Base-by-base conservation (phyloP, 2,888 invertebrate species). In the Harpalus rubripes region DNA sequence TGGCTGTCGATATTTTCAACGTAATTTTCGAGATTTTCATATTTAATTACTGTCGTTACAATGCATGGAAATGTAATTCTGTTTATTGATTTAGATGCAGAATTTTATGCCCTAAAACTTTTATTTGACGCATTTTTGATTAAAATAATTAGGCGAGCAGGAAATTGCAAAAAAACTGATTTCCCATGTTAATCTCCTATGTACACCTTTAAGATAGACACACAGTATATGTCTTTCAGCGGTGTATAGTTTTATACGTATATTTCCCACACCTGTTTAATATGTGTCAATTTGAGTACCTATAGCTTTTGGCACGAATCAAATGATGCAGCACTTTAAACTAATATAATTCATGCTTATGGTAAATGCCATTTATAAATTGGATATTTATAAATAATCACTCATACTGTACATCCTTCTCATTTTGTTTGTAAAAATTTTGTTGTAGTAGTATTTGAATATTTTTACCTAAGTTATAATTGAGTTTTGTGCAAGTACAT, bases 321-420 rank as follows among this genome's bases (percentile, higher is more conserved):
- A 80, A 80, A 79, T 84, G 65, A 78, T 85, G 80, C 58, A 68
- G 78, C 80, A 68, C 81, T 39, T 39, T 32, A 39, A 80, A 58
- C 65, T 80, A 78, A 81, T 80, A 52, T 84, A 84, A 52, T 79
- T 85, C 72, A 85, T 87, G 86, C 86, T 86, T 84, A 84, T 81
- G 72, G 79, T 85, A 83, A 84, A 65, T 79, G 83, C 78, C 85
- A 86, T 80, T 85, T 85, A 80, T 80, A 80, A 85, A 86, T 84
- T 86, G 84, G 72, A 81, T 86, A 86, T 63, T 84, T 82, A 85
- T 80, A 85, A 52, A 86, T 86, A 84, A 82, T 82, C 79, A 81
- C 84, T 63, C 85, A 72, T 81, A 84, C 22, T 84, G 41, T 83
- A 78, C 81, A 85, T 76, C 74, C 74, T 68, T 79, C 68, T 59